phyloP scores from a whole-genome alignment of 2,113 vertebrate genomes.

The Tiliqua scincoides region DNA sequence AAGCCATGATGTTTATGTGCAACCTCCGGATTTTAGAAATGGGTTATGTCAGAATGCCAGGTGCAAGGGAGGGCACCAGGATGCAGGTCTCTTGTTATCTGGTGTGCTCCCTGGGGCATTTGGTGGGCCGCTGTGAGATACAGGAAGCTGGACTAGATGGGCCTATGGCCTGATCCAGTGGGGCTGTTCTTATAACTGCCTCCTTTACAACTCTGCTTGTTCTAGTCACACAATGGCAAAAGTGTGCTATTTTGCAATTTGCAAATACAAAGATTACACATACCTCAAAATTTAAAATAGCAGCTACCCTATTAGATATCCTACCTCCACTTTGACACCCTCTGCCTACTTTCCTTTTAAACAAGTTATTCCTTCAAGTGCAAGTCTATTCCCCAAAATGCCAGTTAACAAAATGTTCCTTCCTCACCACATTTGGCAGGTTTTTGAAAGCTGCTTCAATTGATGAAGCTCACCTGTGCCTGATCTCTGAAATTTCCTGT shows the following conservation, averaged over 20 bases:
- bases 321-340: background rate
- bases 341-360: background rate
- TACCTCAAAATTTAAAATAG: background rate
- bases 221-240: background rate
- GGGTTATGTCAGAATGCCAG: no score
- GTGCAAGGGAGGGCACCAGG: no score
- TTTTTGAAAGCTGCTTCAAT: background rate
- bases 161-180: no score
- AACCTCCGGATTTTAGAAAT: no score
- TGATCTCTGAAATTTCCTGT: background rate
- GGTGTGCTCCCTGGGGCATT: no score
- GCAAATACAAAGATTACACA: background rate
- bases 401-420: background rate
- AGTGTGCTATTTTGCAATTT: background rate
- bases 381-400: background rate
- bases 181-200: no score
- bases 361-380: background rate
- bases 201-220: background rate
- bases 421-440: background rate
- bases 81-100: no score
- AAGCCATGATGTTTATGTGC: no score
- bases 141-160: no score
- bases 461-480: background rate
- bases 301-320: background rate
- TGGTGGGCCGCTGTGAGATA: no score